A percentile compares a stretch with the other conserved stretches of the same genome.
These are phyloP conservation scores for Aphelocoma coerulescens DNA, from an alignment of 2,113 vertebrate species.

Conservation along the genomic window DNA sequence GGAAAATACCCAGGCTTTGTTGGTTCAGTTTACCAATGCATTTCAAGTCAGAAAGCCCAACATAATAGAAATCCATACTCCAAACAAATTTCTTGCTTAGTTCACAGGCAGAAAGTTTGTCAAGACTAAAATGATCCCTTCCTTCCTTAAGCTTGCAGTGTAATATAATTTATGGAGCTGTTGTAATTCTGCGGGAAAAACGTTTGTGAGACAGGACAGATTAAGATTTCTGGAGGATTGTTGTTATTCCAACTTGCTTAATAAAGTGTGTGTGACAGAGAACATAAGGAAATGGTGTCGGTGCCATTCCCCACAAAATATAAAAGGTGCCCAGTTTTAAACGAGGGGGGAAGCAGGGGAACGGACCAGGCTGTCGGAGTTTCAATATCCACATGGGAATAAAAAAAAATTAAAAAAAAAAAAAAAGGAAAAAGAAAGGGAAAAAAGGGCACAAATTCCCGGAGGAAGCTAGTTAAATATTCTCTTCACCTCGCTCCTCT, in stretches of 20 bases:
- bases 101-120: not conserved
- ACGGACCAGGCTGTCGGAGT: fast-evolving
- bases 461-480: constrained; percentile 22
- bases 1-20: not conserved
- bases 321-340: not conserved
- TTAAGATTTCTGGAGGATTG: not conserved
- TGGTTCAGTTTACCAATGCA: not conserved
- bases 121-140: not conserved
- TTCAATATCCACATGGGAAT: not conserved
- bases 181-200: not conserved
- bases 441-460: not conserved
- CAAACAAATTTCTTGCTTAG: not conserved
- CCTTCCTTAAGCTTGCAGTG: not conserved
- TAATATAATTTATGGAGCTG: not conserved
- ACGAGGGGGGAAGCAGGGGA: not conserved
- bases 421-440: no score
- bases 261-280: not conserved
- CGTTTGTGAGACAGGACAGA: fast-evolving
- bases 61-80: not conserved
- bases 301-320: not conserved
- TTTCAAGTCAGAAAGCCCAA: not conserved
- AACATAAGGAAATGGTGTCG: not conserved
- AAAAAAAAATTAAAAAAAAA: not conserved
- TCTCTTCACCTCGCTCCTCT: not conserved
- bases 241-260: not conserved